phyloP scores from a whole-genome alignment of 2,797 vertebrate species.

The Enteromius argenteus region DNA sequence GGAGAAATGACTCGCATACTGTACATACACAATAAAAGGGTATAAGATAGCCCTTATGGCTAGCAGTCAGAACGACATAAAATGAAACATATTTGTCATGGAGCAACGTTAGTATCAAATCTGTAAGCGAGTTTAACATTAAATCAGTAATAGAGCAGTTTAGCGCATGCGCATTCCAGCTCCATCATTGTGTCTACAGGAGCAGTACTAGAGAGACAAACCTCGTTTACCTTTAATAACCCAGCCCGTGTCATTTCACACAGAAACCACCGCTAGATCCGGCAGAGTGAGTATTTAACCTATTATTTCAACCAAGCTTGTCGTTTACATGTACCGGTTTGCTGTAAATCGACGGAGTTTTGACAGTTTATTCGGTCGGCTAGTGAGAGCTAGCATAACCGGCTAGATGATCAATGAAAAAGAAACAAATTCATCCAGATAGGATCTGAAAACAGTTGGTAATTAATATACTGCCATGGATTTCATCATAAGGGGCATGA shows the following conservation, averaged over 20 bases:
- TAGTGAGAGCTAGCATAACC: conserved; percentile 48
- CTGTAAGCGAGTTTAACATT: background rate
- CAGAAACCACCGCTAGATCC: background rate
- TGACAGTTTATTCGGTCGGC: conserved; percentile 35
- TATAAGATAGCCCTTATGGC: background rate
- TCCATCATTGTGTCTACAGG: conserved; percentile 78
- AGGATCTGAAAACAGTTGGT: background rate
- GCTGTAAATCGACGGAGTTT: conserved; percentile 2
- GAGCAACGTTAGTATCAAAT: background rate
- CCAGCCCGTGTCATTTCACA: conserved; percentile 19
- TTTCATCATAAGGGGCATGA: background rate
- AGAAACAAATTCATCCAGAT: conserved; percentile 6
- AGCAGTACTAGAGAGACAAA: conserved; percentile 70
- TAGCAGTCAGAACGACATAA: background rate
- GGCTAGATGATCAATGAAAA: conserved; percentile 41
- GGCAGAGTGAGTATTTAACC: conserved; percentile 42
- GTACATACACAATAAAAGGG: background rate
- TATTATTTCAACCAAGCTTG: background rate
- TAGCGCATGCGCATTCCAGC: conserved; percentile 74
- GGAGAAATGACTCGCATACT: background rate
- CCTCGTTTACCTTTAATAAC: conserved; percentile 39
- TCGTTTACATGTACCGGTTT: background rate
- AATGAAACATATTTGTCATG: background rate
- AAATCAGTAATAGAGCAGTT: conserved; percentile 8
- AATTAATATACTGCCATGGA: background rate